These are phyloP conservation scores for Limanda limanda DNA, from an alignment of 2,113 vertebrate genomes.

Conservation along the genomic window DNA sequence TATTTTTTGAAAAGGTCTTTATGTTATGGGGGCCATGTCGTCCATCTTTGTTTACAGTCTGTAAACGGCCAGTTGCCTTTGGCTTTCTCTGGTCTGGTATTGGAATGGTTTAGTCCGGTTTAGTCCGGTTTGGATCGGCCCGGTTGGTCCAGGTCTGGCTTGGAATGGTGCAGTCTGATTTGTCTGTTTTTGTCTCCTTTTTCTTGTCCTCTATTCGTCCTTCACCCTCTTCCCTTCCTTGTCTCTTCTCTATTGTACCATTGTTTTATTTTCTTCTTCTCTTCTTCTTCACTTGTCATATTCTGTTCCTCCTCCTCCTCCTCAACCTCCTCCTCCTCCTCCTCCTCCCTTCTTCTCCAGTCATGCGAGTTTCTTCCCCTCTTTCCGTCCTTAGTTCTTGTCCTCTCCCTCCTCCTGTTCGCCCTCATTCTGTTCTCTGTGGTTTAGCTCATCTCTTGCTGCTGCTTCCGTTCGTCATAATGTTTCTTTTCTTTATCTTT, in stretches of 20 bases:
- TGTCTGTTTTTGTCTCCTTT: no score
- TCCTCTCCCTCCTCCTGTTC: background rate
- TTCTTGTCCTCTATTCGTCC: background rate
- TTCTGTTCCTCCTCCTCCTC: background rate
- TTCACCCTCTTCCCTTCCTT: background rate
- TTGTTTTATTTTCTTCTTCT: no score
- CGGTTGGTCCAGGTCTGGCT: no score
- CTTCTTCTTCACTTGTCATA: background rate
- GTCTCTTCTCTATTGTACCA: background rate
- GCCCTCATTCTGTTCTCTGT: background rate
- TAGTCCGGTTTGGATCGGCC: no score
- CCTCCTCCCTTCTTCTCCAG: background rate
- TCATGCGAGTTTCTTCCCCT: background rate
- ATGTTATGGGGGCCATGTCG: no score
- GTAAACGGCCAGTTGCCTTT: background rate
- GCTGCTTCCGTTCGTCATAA: no score
- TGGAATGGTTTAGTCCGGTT: no score
- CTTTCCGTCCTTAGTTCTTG: background rate
- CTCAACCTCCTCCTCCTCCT: background rate
- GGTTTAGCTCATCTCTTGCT: background rate
- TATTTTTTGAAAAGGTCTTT: no score
- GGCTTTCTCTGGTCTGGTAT: background rate
- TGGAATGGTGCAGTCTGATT: background rate
- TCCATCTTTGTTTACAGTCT: no score
- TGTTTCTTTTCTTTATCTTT: background rate